A percentile compares a stretch with the other conserved stretches of the same genome.
Evolutionary conservation across 2,113 vertebrate genomes (phyloP).

Genomic region (Setophaga petechia): DNA sequence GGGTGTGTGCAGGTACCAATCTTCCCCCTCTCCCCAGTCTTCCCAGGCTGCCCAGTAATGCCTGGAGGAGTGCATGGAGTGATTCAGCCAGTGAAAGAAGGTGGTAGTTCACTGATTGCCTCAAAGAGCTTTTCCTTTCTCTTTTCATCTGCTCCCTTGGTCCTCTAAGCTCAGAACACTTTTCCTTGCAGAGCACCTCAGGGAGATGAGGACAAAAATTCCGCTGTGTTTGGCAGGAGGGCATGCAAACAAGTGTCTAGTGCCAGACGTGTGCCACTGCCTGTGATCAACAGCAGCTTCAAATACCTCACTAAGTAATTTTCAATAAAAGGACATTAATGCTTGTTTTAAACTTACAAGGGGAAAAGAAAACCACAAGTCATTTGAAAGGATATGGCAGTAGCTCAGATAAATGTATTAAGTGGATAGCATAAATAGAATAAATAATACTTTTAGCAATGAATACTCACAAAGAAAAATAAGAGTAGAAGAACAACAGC

Average conservation of each 20-base stretch:
- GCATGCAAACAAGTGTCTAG: not conserved
- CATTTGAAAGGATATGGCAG: not conserved
- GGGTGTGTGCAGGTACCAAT: not conserved
- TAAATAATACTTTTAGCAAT: not conserved
- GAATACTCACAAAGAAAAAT: not conserved
- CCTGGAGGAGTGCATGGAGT: not conserved
- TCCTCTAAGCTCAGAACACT: not conserved
- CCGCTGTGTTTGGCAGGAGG: not conserved
- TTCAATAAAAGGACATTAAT: not conserved
- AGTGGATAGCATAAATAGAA: not conserved
- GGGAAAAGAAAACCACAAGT: not conserved
- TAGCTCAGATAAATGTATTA: not conserved
- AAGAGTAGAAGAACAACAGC: not conserved
- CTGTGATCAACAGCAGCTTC: not conserved
- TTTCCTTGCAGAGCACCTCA: not conserved
- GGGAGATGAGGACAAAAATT: not conserved
- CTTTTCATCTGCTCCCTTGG: not conserved
- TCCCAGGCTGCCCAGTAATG: not conserved
- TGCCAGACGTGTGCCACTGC: not conserved
- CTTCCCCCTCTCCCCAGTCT: not conserved
- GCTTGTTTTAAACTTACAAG: not conserved
- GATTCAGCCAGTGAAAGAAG: not conserved
- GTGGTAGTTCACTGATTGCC: not conserved
- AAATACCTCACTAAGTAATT: not conserved
- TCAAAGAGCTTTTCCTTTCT: not conserved